Base-by-base conservation (phyloP, 2,797 vertebrate genomes). In the Dromococcyx pavoninus region DNA sequence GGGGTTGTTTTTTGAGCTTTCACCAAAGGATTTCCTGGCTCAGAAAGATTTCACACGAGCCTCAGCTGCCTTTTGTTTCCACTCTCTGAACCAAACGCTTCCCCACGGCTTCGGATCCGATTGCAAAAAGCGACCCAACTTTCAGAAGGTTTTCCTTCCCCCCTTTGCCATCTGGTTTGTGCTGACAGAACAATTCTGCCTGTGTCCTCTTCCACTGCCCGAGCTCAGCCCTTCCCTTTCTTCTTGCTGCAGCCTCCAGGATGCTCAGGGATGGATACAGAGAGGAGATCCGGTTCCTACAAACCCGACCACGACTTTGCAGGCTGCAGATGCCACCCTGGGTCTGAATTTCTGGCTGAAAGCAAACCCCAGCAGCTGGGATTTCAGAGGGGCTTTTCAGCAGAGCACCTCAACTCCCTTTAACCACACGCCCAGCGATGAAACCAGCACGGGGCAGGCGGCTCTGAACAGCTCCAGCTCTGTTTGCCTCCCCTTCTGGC, bases 21-120 rank as follows among this genome's bases (percentile, higher is more conserved):
- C 74, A 88, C 93, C 87, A 91, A 94, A 81, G 95, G 80, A 84
- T 90, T 90, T 75, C 86, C 88, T 90, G 91, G 73, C 91, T 85
- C 1, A 5, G 66, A 51, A 88, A 57, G 21, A 19, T 84, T 57
- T 86, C 73, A 61, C 80, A 91, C 17, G 58, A 65, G 80, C 76
- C 86, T 46, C 43, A 16, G 13, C 28, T 10, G 73, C 86, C 86
- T 93, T 95, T 94, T 90, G 89, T 94, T 94, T 44, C 74, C 77
- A 89, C 32, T 14, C 88, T 82, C 74, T 75, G 86, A 78, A 89
- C 35, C 86, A 72, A 90, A 46, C 0, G 2, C 48, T 71, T 70
- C 73, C 44, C 90, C 75, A 9, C 0, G 1, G 88, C 73, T 70
- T 44, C 21, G 1, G 56, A 27, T 70, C 72, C 1, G 4, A 50